Conservation (phyloP, 2,888 invertebrate species). For the Scotopteryx bipunctaria region DNA sequence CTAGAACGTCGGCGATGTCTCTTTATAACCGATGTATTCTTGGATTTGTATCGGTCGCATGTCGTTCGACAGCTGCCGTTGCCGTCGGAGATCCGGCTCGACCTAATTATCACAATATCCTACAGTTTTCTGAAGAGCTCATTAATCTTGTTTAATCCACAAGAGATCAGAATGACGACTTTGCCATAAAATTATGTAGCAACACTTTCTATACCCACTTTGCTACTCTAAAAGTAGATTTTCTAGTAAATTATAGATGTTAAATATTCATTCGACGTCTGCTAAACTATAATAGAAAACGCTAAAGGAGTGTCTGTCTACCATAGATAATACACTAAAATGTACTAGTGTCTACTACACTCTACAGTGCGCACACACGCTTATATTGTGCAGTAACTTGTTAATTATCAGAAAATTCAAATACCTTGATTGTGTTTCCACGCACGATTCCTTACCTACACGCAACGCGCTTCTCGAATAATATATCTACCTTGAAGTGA, state of each 20-base stretch:
- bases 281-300: not conserved
- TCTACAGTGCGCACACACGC: not conserved
- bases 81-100: constrained; percentile 59
- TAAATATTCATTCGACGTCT: too few relatives aligned
- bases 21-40: constrained; percentile 70
- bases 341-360: not conserved
- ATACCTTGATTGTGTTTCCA: not conserved
- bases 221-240: too few relatives aligned
- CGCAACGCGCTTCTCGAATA: not conserved
- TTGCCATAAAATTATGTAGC: not conserved
- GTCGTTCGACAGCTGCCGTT: constrained; percentile 72
- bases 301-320: not conserved
- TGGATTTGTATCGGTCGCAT: constrained; percentile 62
- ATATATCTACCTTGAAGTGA: not conserved
- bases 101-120: constrained; percentile 53
- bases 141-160: constrained; percentile 19
- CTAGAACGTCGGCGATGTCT: constrained; percentile 57
- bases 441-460: not conserved
- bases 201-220: too few relatives aligned
- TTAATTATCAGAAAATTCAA: constrained; percentile 1
- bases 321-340: too few relatives aligned
- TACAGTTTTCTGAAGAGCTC: constrained; percentile 29
- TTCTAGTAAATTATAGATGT: too few relatives aligned
- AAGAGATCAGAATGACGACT: not conserved
- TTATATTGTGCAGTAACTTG: too few relatives aligned